phyloP scores from a whole-genome alignment of 2,113 vertebrate genomes.

The Hassar affinis region DNA sequence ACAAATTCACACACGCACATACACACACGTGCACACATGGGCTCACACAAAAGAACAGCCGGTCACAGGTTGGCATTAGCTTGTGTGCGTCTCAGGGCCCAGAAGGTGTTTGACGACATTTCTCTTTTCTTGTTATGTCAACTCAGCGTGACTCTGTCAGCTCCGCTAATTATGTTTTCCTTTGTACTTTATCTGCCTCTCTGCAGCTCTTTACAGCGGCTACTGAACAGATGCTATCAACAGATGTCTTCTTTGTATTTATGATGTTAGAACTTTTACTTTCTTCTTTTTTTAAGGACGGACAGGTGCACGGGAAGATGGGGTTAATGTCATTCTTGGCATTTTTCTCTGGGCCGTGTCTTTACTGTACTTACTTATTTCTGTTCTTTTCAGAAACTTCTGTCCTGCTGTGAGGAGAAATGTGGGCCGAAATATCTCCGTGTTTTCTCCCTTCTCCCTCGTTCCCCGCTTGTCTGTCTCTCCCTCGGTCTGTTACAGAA shows the following conservation, averaged over 20 bases:
- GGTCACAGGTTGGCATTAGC: conserved; percentile 16
- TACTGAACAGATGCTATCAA: conserved; percentile 20
- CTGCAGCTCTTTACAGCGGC: conserved; percentile 11
- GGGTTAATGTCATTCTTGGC: conserved; percentile 35
- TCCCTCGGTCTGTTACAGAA: conserved; percentile 21
- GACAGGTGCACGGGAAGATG: conserved; percentile 14
- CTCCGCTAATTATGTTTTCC: conserved; percentile 37
- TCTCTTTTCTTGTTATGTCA: conserved; percentile 25
- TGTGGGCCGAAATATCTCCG: conserved; percentile 47
- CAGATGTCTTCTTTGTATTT: conserved; percentile 24
- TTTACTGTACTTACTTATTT: conserved; percentile 36
- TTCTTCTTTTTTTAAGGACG: neutral
- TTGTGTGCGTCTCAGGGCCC: conserved; percentile 18
- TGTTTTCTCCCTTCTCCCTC: conserved; percentile 18
- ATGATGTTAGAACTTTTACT: neutral
- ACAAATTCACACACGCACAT: conserved; percentile 46
- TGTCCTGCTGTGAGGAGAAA: conserved; percentile 39
- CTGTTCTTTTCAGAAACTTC: conserved; percentile 58
- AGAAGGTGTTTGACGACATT: conserved; percentile 22
- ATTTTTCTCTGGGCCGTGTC: conserved; percentile 8
- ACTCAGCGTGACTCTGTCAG: conserved; percentile 36
- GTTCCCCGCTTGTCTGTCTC: conserved; percentile 5
- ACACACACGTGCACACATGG: neutral
- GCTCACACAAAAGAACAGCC: conserved; percentile 41
- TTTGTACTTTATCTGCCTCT: conserved; percentile 17